Base-by-base conservation (phyloP, 2,113 vertebrate species). In the Muntiacus reevesi region DNA sequence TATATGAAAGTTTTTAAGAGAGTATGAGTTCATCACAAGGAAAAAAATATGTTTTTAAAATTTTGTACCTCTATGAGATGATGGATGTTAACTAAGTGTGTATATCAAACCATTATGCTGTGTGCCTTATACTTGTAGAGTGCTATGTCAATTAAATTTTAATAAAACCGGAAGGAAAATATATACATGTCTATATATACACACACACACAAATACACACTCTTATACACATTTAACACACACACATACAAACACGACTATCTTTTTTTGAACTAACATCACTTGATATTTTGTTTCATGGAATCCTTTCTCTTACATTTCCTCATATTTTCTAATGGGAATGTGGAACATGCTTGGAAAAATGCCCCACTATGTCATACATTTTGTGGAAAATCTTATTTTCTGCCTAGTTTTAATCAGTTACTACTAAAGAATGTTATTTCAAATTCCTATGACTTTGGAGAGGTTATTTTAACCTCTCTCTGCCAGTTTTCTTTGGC, bases 391-490 rank as follows among this genome's bases (percentile, higher is more conserved):
- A 95, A 92, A 33, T 57, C 3, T 78, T 62, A 88, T 91, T 96
- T 96, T 95, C 59, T 74, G 36, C 2, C 13, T 36, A 89, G 2
- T 84, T 97, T 60, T 84, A 81, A 78, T 40, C 28, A 86, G 40
- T 86, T 97, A 78, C 30, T 55, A 43, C 71, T 85, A 93, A 84
- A 23, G 9, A 64, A 50, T 59, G 9, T 30, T 36, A 25, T 30
- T 89, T 83, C 33, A 79, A 78, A 89, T 91, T 95, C 45, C 27
- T 59, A 30, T 94, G 74, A 94, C 30, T 11, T 54, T 47, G 16
- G 13, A 57, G 74, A 93, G 50, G 40, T 91, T 87, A 57, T 87
- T 92, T 91, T 82, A 74, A 84, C 47, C 21, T 89, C 13, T 3
- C 2, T n/a, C 7, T 91, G n/a, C 3, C 52, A n/a, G n/a, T 54